Base-by-base conservation (phyloP, 1,140 invertebrate genomes). In the Proales similis region DNA sequence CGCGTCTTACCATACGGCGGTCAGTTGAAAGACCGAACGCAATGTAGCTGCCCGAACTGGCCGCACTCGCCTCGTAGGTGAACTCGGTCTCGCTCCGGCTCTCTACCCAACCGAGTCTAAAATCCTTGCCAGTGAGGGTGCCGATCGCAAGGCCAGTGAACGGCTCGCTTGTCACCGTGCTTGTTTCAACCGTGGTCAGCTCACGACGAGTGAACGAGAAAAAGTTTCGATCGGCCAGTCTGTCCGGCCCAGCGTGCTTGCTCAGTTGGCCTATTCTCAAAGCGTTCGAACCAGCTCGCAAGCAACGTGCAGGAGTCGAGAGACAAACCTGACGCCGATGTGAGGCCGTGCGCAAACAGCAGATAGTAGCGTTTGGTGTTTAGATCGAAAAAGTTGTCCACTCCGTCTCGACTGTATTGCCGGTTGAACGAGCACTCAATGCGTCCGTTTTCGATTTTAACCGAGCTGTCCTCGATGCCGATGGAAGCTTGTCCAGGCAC, bases 1-100 rank as follows among this genome's bases (percentile, higher is more conserved):
- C 11, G 32, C 26, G 32, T 11, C 30, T 36, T 51, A 33, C 48
- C 48, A 53, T 53, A 7, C 7, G 2, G 24, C 42, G 38, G 17
- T 53, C 48, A 17, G 26, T 12, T 12, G 48, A 53, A n/a, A 53
- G 9, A 36, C 48, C 48, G 42, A 36, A 53, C 0, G 48, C 48
- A n/a, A 53, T n/a, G 11, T 53, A 53, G n/a, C 30, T 38, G 42
- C 42, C 29, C n/a, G 30, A 9, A n/a, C n/a, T 5, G 9, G 9
- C 27, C 4, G 30, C n/a, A n/a, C n/a, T 38, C 27, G 32, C 42
- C 48, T 53, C 22, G 38, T 53, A 5, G 9, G 24, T 19, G 20
- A 22, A 17, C 12, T 20, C 7, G 2, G 22, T 22, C 42, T 53
- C 12, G 48, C 3, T 53, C 9, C 4, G 14, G n/a, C n/a, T n/a